phyloP scores from a whole-genome alignment of 2,888 invertebrate species.

The Odontomyia ornata region DNA sequence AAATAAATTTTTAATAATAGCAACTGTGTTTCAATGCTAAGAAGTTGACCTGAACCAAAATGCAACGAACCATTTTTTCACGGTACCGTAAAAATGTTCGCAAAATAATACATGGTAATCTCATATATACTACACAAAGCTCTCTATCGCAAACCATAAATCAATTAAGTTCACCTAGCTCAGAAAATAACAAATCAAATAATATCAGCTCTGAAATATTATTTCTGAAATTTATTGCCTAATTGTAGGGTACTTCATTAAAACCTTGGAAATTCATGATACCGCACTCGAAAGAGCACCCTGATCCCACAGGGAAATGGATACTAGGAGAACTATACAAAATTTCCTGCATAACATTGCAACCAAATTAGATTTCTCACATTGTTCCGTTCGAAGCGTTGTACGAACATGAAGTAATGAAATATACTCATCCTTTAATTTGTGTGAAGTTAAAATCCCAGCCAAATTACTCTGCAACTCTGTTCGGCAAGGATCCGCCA shows the following conservation, averaged over 20 bases:
- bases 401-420: background rate
- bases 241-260: background rate
- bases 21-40: no score
- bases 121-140: no score
- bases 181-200: no score
- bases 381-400: background rate
- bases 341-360: background rate
- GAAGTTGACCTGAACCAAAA: no score
- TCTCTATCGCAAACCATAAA: no score
- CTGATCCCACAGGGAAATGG: background rate
- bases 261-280: background rate
- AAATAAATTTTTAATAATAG: constrained; percentile 30
- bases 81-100: no score
- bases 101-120: no score
- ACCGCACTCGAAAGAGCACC: background rate
- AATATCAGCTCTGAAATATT: no score
- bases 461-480: background rate
- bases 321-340: background rate
- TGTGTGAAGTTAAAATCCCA: background rate
- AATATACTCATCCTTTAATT: background rate
- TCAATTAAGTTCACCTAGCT: no score
- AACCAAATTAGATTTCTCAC: background rate
- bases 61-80: no score
- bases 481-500: no score
- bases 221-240: background rate